Percentiles rank a stretch among this genome's conserved stretches.
These are phyloP conservation scores for Rhadina sibilatrix DNA, from an alignment of 2,113 vertebrate species.

Conservation along the genomic window DNA sequence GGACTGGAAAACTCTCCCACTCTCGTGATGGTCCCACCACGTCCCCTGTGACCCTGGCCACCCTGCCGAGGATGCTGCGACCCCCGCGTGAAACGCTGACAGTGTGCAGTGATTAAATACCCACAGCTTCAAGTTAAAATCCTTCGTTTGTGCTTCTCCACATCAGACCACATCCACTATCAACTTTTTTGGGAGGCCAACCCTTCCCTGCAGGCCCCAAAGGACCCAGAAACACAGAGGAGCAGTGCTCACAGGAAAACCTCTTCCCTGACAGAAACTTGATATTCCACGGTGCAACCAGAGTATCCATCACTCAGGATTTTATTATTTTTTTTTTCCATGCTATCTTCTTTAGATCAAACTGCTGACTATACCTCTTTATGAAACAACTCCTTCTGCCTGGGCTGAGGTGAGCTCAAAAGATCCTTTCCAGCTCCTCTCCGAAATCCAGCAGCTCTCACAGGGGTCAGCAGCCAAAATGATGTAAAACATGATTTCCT, in stretches of 20 bases:
- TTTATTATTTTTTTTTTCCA: background rate
- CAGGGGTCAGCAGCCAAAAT: background rate
- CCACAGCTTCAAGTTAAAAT: background rate
- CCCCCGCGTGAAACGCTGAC: background rate
- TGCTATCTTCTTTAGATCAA: background rate
- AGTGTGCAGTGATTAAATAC: no score
- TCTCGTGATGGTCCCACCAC: fast-evolving
- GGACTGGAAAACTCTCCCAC: background rate
- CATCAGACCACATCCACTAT: background rate
- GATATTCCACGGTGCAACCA: background rate
- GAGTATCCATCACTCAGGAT: background rate
- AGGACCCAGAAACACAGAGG: background rate
- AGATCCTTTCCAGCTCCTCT: background rate
- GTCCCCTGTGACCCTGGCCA: fast-evolving
- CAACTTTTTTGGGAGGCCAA: background rate
- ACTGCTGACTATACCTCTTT: background rate
- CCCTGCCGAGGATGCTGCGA: background rate
- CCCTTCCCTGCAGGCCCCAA: background rate
- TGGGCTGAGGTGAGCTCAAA: constrained; percentile 2
- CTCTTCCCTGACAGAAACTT: background rate
- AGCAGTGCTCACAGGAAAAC: fast-evolving
- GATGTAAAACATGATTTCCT: constrained; percentile 5
- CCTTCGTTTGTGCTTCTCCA: background rate
- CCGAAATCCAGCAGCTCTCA: background rate
- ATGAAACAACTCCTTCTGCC: background rate